These are phyloP conservation scores for Ligdia adustata DNA, from an alignment of 2,888 invertebrate genomes.

Conservation along the genomic window DNA sequence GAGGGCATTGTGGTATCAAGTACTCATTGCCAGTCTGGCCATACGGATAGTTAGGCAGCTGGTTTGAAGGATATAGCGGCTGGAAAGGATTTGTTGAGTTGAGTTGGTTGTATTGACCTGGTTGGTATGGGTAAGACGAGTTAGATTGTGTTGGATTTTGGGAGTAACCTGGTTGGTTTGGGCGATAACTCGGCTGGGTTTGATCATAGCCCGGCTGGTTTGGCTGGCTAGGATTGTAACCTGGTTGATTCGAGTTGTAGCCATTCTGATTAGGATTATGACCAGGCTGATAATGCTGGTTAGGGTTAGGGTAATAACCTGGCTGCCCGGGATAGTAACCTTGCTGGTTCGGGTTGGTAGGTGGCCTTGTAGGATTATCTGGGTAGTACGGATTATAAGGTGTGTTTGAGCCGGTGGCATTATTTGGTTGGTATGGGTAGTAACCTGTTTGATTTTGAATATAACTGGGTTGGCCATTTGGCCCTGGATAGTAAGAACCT, in stretches of 20 bases:
- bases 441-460: conserved; percentile 9
- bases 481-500: conserved; percentile 3
- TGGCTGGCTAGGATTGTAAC: conserved; percentile 4
- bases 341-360: conserved; percentile 19
- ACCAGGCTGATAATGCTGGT: conserved; percentile 10
- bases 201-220: conserved; percentile 18
- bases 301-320: conserved; percentile 17
- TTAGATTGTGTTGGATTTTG: conserved; percentile 16
- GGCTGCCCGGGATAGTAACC: conserved; percentile 24
- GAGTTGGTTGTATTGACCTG: conserved; percentile 11
- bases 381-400: conserved; percentile 22
- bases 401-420: conserved; percentile 9
- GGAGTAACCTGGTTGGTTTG: conserved; percentile 25
- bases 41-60: conserved; percentile 27
- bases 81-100: conserved; percentile 7
- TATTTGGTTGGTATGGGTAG: conserved; percentile 20
- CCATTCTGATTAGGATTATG: conserved; percentile 26
- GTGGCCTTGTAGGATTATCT: conserved; percentile 9
- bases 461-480: conserved; percentile 6
- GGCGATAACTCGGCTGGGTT: conserved; percentile 18
- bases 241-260: conserved; percentile 17
- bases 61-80: conserved; percentile 27
- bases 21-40: conserved; percentile 30
- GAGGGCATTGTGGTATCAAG: conserved; percentile 73
- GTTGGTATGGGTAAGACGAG: conserved; percentile 8